Evolutionary conservation across 1,140 invertebrate species (phyloP).

Genomic region (Gerris buenoi): DNA sequence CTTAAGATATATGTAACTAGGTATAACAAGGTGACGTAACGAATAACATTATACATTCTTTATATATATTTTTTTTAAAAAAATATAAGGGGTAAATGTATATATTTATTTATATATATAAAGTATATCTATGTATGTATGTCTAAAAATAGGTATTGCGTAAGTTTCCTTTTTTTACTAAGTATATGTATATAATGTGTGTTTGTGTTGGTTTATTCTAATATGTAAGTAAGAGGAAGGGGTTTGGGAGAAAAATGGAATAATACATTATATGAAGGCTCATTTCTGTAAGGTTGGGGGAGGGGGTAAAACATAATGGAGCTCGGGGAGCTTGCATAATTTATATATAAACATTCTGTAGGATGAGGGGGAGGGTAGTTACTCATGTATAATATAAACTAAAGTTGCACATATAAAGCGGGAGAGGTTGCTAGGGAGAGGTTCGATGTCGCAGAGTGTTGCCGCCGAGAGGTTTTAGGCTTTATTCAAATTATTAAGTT

Average conservation of each 20-base stretch:
- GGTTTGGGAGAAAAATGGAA: constrained; percentile 14
- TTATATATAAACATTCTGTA: constrained; percentile 5
- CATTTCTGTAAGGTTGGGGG: constrained; percentile 5
- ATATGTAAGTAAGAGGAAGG: constrained; percentile 2
- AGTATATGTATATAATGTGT: background rate
- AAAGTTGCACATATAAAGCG: constrained; percentile 9
- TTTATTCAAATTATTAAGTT: constrained; percentile 19
- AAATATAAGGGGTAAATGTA: too few species aligned
- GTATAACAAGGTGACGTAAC: too few species aligned
- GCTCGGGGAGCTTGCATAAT: background rate
- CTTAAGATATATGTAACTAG: too few species aligned
- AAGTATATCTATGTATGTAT: too few species aligned
- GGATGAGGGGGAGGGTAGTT: background rate
- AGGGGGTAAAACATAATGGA: background rate
- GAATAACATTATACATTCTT: too few species aligned
- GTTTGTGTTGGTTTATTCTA: background rate
- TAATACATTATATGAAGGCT: constrained; percentile 14
- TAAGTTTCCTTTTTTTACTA: too few species aligned
- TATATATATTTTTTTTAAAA: too few species aligned
- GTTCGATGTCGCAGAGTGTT: background rate
- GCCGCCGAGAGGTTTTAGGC: background rate
- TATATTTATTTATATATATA: too few species aligned
- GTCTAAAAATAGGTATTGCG: background rate
- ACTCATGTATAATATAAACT: constrained; percentile 15
- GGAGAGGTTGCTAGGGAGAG: background rate